phyloP scores from a whole-genome alignment of 2,113 vertebrate genomes.

The Bufo gargarizans region DNA sequence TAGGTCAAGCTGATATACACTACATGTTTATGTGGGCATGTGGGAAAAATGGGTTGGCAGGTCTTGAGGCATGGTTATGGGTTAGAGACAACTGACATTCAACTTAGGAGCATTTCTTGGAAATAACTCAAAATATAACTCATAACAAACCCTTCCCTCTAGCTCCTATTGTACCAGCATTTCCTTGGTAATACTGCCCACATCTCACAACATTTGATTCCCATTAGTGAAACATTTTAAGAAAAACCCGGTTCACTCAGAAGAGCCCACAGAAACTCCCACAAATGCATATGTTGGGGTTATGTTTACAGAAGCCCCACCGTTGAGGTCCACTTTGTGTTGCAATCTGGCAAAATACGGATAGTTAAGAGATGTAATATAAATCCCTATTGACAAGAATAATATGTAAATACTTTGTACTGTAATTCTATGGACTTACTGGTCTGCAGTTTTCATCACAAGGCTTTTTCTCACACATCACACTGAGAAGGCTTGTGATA shows the following conservation, averaged over 20 bases:
- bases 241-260: neutral
- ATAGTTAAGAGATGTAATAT: neutral
- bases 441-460: slow-evolving; percentile 80
- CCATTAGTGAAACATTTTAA: too few species aligned
- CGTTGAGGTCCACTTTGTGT: neutral
- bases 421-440: slow-evolving; percentile 73
- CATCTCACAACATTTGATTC: neutral
- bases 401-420: neutral
- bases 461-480: slow-evolving; percentile 77
- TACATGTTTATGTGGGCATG: neutral
- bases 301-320: neutral
- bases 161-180: neutral
- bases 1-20: neutral
- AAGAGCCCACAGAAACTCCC: neutral
- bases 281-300: neutral
- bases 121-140: neutral
- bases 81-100: neutral
- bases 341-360: neutral
- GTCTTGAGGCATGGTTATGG: neutral
- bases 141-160: neutral
- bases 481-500: slow-evolving; percentile 77
- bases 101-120: neutral
- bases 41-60: neutral
- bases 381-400: neutral
- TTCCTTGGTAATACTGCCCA: neutral